phyloP scores from a whole-genome alignment of 2,797 vertebrate species.

The Galago senegalensis region DNA sequence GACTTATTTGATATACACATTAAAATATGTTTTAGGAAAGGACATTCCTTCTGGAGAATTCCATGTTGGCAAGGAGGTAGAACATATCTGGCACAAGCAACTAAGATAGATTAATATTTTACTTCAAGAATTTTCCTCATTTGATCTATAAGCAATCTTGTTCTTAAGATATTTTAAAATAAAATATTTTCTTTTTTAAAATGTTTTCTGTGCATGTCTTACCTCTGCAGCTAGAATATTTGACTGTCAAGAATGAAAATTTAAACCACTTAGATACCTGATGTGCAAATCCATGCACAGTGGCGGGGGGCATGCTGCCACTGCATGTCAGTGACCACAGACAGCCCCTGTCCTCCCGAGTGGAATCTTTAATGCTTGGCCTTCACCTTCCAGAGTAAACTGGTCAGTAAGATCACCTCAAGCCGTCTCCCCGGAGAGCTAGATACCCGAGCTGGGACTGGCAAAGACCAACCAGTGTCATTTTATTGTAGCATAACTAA shows the following conservation, averaged over 20 bases:
- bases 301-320: fast-evolving
- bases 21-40: not conserved
- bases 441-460: fast-evolving
- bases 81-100: not conserved
- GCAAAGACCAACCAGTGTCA: fast-evolving
- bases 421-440: fast-evolving
- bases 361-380: too few relatives aligned
- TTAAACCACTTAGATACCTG: fast-evolving
- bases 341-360: fast-evolving
- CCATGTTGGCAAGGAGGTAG: constrained; percentile 30
- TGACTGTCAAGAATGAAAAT: not conserved
- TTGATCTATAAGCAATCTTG: not conserved
- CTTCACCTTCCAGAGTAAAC: not conserved
- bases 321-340: fast-evolving
- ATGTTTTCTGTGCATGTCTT: fast-evolving
- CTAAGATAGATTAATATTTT: not conserved
- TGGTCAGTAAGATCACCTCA: fast-evolving
- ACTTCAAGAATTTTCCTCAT: not conserved
- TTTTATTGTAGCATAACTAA: not conserved
- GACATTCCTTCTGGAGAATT: constrained; percentile 34
- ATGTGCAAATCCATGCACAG: fast-evolving
- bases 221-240: not conserved
- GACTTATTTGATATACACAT: not conserved
- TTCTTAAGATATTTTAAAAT: not conserved
- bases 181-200: not conserved